Evolutionary conservation across 92 coral and sea anemone genomes (phyloP), one percentile per base, ranked within the genome.

Genomic region (Actinernus sp.): DNA sequence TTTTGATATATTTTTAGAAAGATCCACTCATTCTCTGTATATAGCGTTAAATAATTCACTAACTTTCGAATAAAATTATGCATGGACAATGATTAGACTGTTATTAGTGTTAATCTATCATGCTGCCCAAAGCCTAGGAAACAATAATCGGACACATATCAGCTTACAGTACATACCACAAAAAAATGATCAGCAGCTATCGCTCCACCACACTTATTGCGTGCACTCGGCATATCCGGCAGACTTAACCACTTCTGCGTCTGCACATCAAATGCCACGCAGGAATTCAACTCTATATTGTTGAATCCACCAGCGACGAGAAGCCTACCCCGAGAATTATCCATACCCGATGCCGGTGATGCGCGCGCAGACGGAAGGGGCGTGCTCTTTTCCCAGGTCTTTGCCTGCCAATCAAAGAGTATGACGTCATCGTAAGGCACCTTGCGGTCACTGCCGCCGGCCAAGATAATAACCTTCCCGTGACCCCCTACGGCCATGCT

Each of bases 391-490:
- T 80, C 65, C 92, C 92, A 86, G 28, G 55, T 48, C 17, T 58
- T 63, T 7, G 86, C 61, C 57, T 71, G 63, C 88, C 92, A 86
- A 47, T 86, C 84, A 63, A 86, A 86, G 41, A 86, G 12, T 33
- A 80, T 74, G 39, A 53, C 79, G 53, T 69, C 71, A 33, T 86
- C 72, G 27, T 62, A 67, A 0, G 84, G 83, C 41, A 27, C 61
- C 61, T 81, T 86, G 45, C 84, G 81, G 68, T 79, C 78, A 32
- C 86, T 70, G 29, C 92, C 92, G n/a, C 92, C 92, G 44, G 92
- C 92, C 13, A 77, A 31, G 2, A 86, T 49, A 8, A 86, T 39
- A 49, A 72, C 77, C 36, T 78, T 81, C 57, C 88, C 85, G 56
- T 66, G 73, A 68, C 79, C 60, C 33, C 81, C 92, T 31, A 80